Percentiles rank a stretch among this genome's conserved stretches.
These are phyloP conservation scores for Arvicanthis niloticus DNA, from an alignment of 2,113 vertebrate genomes.

Conservation along the genomic window DNA sequence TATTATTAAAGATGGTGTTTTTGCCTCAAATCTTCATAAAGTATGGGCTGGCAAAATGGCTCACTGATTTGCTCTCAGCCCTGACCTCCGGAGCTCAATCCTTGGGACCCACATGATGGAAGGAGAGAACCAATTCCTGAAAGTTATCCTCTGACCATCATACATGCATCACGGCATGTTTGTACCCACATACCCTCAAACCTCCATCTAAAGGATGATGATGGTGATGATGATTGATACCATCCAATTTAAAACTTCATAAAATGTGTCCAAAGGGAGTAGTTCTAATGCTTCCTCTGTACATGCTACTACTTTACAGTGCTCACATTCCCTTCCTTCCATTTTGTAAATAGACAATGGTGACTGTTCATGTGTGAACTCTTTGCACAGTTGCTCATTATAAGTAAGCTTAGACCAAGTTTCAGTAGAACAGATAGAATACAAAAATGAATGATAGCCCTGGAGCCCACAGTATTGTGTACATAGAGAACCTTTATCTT, in stretches of 20 bases:
- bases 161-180: not conserved
- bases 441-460: not conserved
- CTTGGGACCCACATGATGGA: not conserved
- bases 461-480: not conserved
- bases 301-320: not conserved
- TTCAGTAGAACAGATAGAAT: not conserved
- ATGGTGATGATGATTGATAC: no score
- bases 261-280: not conserved
- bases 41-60: not conserved
- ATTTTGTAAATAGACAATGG: not conserved
- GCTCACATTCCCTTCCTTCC: not conserved
- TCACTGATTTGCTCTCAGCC: not conserved
- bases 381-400: not conserved
- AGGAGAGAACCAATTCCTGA: not conserved
- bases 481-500: not conserved
- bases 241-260: not conserved
- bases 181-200: not conserved
- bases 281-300: not conserved
- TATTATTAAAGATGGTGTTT: constrained; percentile 1
- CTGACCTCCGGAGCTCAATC: not conserved
- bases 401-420: not conserved
- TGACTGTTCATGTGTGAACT: not conserved
- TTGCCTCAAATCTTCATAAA: not conserved
- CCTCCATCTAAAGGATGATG: no score
- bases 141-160: not conserved